Evolutionary conservation across 2,113 vertebrate genomes (phyloP), one percentile per base, ranked within the genome.

Genomic region (Oriolus oriolus): DNA sequence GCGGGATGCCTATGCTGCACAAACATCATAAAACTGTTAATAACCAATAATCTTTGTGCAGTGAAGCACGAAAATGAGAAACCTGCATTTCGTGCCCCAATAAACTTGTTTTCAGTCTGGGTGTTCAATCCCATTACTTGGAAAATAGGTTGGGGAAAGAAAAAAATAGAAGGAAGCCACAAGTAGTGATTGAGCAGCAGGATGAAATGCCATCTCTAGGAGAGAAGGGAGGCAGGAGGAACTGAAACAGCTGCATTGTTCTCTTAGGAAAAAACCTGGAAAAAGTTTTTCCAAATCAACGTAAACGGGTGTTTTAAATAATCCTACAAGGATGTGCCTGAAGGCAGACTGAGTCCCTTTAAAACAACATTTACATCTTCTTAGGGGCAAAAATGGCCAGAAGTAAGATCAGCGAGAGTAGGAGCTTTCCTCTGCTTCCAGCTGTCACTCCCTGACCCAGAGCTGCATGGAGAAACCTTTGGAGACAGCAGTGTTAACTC

Each of bases 31-130:
- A 53, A 92, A 77, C 47, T 71, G n/a, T 64, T 89, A 65, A 86
- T 74, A 70, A 95, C 45, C 45, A 92, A 93, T 50, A 78, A 84
- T 69, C 22, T 90, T 56, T 65, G 79, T 66, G 68, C 59, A 59
- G 44, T 16, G 52, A 88, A 66, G 75, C 35, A 64, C 5, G 56
- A 84, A 78, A 89, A 85, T 14, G n/a, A 93, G 86, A 68, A 94
- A 65, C 63, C 50, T 90, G 19, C 45, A 75, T 94, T 97, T 92
- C 30, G 88, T 82, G 90, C 90, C 89, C 74, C 77, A 89, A 27
- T 80, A 89, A 91, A 85, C 90, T 89, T 69, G 47, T 60, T 90
- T 87, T 92, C 54, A 64, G 52, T n/a, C 37, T 26, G 56, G 22
- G 31, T 74, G 42, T 59, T 82, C 66, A 64, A 76, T 44, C 56